These are phyloP conservation scores for Notarius quadriscutis DNA, from an alignment of 2,113 vertebrate species.

Conservation along the genomic window DNA sequence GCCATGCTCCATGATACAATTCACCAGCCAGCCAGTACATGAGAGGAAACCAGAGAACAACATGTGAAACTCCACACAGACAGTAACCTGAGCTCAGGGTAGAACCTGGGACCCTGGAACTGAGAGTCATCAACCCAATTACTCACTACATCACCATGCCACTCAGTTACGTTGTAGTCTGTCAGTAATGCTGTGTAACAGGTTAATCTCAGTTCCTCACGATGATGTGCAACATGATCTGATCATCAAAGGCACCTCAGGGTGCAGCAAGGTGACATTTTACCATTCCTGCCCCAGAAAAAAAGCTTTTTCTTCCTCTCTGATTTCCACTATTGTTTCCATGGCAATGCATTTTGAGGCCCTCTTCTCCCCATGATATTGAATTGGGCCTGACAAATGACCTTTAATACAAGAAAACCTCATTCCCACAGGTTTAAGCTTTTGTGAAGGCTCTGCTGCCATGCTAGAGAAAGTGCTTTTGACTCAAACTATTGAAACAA, in stretches of 20 bases:
- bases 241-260: neutral
- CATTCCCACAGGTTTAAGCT: neutral
- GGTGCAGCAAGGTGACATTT: constrained; percentile 27
- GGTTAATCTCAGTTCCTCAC: constrained; percentile 6
- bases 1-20: neutral
- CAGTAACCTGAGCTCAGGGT: too few species aligned
- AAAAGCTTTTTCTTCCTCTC: constrained; percentile 14
- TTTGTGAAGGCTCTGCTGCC: neutral
- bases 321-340: constrained; percentile 25
- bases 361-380: constrained; percentile 16
- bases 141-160: neutral
- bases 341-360: constrained; percentile 40
- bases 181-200: neutral
- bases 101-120: neutral
- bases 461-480: neutral
- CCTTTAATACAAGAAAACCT: constrained; percentile 50
- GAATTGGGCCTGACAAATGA: constrained; percentile 46
- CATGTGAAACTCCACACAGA: neutral
- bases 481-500: neutral
- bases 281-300: constrained; percentile 3
- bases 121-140: neutral
- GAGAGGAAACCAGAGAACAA: neutral
- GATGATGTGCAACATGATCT: neutral
- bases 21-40: neutral
- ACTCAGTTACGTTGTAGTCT: neutral